A percentile compares a stretch with the other conserved stretches of the same genome.
Evolutionary conservation across 2,888 invertebrate species (phyloP).

Genomic region (Diloba caeruleocephala): DNA sequence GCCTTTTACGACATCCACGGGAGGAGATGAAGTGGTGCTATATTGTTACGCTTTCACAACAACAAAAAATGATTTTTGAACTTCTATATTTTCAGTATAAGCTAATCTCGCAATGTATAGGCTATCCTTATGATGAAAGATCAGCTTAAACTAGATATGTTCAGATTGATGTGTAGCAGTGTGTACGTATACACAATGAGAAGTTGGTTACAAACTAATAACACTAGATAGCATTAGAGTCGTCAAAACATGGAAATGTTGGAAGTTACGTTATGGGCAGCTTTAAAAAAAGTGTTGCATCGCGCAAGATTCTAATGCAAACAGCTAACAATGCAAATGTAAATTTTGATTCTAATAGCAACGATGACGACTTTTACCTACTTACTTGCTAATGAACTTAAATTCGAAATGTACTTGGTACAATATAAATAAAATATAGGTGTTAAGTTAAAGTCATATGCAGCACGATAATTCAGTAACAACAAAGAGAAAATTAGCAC

Average conservation of each 20-base stretch:
- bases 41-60: too few species aligned
- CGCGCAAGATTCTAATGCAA: conserved; percentile 24
- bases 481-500: conserved; percentile 19
- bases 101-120: too few species aligned
- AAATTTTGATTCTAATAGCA: conserved; percentile 14
- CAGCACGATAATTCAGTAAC: neutral
- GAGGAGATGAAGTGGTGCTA: too few species aligned
- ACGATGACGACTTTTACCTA: conserved; percentile 5
- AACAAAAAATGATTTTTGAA: too few species aligned
- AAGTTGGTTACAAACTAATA: neutral
- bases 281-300: conserved; percentile 23
- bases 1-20: too few species aligned
- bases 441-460: neutral
- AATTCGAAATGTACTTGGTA: conserved; percentile 4
- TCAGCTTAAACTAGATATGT: too few species aligned
- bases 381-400: conserved; percentile 1
- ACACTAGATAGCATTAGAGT: conserved; percentile 24
- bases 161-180: too few species aligned
- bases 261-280: conserved; percentile 5
- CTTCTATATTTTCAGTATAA: too few species aligned
- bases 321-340: conserved; percentile 5
- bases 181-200: too few species aligned
- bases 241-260: neutral
- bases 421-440: conserved; percentile 9
- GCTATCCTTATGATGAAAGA: too few species aligned